Base-by-base conservation (phyloP, 2,113 vertebrate genomes). In the Rhipidura dahli region DNA sequence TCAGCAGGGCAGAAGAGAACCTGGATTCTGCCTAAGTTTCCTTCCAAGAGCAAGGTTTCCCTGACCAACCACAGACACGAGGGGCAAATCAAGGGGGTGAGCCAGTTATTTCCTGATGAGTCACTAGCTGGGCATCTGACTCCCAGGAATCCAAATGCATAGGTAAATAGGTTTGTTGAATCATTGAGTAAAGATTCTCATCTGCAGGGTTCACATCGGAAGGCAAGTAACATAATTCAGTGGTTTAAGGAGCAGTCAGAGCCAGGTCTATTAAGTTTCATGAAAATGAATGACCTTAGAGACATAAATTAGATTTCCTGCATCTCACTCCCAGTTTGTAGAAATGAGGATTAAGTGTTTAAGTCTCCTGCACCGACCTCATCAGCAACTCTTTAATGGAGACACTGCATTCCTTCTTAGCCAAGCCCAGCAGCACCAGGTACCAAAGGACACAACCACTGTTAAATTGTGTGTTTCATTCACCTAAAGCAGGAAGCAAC, bases 241-340 rank as follows among this genome's bases (percentile, higher is more conserved):
- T 37, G 56, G 83, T 73, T 87, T 94, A 95, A 93, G 89, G 83
- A 95, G 73, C 83, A 83, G 72, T 54, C 83, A 84, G 69, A 96
- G 91, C 83, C 91, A 94, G 89, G 80, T 89, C 94, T 96, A 94
- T 94, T 95, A 96, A 92, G 93, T 87, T 94, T 75, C 17, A 24
- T 84, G 91, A 93, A 96, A 96, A 92, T 87, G 91, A 97, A 96
- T 84, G 94, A 89, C 93, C 95, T 96, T 78, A 90, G 91, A 94
- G 91, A 95, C 86, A 82, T 70, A 94, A 95, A 95, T 96, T 96
- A 96, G 80, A 92, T 93, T 95, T 89, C 86, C 86, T 68, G 89
- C 61, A 82, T 75, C 94, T 96, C 94, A 66, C 68, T 90, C 68
- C 75, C 50, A 83, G 86, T 96, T 97, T 89, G 89, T 73, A 73